Evolutionary conservation across 2,113 vertebrate species (phyloP), one percentile per base, ranked within the genome.

Genomic region (Probosciger aterrimus): DNA sequence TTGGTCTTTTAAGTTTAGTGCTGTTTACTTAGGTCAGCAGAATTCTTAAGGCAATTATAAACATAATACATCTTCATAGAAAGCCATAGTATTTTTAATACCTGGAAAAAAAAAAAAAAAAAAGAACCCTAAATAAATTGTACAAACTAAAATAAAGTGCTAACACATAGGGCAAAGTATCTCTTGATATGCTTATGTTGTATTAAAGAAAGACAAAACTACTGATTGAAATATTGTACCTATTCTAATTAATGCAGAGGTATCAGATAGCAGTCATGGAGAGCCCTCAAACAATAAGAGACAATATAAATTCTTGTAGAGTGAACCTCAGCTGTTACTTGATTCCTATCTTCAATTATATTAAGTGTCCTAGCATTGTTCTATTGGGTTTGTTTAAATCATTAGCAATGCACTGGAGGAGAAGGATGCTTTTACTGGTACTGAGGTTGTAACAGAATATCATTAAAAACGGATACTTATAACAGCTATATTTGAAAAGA

Each of bases 271-370:
- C 89, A 85, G 94, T 44, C 60, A 87, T 3, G 4, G 89, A 93
- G 53, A 94, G 53, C 79, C 91, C 95, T 95, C 84, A 88, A 92
- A 95, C 94, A 93, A 84, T 70, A 91, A 94, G 39, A 93, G 82
- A 87, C 91, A 95, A 92, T 91, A 95, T 69, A 97, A 94, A 95
- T 96, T 94, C 93, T 95, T 95, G 65, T 57, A 93, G 31, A 49
- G 59, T 71, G 85, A 95, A 86, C 80, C 65, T 88, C 74, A 90
- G 55, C 76, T 82, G 97, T 96, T 89, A 97, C 80, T 92, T 93
- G 96, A 97, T 64, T 93, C 96, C 95, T 35, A 80, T 63, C 64
- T 97, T 81, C 94, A 97, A 95, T 96, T 96, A 97, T 87, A 94
- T 88, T 97, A 96, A 97, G 93, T 96, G 92, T 96, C 59, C 91